Base-by-base conservation (phyloP, 1,140 invertebrate species). In the Brachionus koreanus region DNA sequence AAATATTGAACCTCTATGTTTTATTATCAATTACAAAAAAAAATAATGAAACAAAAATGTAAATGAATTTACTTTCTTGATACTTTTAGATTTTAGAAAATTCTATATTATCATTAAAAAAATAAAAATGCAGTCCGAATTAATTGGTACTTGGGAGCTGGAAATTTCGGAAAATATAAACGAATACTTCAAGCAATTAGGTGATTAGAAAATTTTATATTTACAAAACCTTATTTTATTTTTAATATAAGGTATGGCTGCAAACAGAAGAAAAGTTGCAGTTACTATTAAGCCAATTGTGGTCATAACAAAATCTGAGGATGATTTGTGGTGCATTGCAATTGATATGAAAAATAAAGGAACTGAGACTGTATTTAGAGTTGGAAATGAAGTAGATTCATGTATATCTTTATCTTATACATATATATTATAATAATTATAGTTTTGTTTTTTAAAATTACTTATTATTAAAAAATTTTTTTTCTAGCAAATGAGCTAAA, bases 341-440 rank as follows among this genome's bases (percentile, higher is more conserved):
- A 57, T 79, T 5, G 76, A 79, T 43, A 79, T 79, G 76, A 79
- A 79, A 79, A 79, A 12, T 25, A 79, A 79, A 79, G 76, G 76
- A 7, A 79, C 76, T 4, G 76, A 79, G 25, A 79, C 76, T 35
- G 49, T 79, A 37, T 79, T 79, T 42, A 42, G 61, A 35, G 76
- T 61, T 39, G 76, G 49, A 2, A 79, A 79, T 19, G 76, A 79
- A 65, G 61, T 79, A 13, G 76, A 79, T 43, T 61, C 76, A 25
- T 79, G 76, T 79, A 79, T 10, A 29, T 29, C 29, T 29, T 29
- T 29, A 29, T 29, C 29, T 29, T 29, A 1, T 29, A 2, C 3
- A 29, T 29, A 1, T 29, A 3, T 29, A 29, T 29, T 29, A 29
- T 29, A 29, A 69, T 35, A 29, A 69, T n/a, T 19, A 46, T 35